Evolutionary conservation across 2,113 vertebrate species (phyloP), one percentile per base, ranked within the genome.

Genomic region (Chionis minor): DNA sequence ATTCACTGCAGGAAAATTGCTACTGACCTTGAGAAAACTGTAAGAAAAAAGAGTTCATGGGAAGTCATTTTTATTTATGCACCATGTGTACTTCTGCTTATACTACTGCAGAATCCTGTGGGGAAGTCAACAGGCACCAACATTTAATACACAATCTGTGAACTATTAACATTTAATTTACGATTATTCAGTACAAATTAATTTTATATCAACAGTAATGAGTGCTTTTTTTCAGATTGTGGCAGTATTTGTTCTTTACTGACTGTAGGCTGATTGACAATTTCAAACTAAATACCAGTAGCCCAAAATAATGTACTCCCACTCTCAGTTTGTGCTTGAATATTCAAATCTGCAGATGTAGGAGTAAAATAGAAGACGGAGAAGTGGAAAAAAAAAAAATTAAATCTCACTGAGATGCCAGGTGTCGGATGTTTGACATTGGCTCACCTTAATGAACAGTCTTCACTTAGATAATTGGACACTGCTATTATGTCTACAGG

Each of bases 271-370:
- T 44, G 90, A 81, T 70, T 38, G 91, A 96, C 93, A 92, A 91
- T 87, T 90, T 93, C 95, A 92, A 90, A 92, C 42, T 81, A 71
- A 94, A 94, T 95, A 92, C 77, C 89, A 95, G 89, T 89, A 51
- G 40, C 94, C 93, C 72, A 83, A 96, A 96, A 95, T 96, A 94
- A 95, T 91, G 80, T 80, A 92, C 96, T 97, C 93, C 89, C 74
- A 96, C 96, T 94, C 96, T 88, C 94, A 94, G 32, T 84, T 95
- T 81, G 45, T 66, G 81, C 56, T 96, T 96, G 96, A 97, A 97
- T 97, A 98, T 97, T 98, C 97, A 97, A 84, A 88, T 88, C 58
- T 91, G 74, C 92, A 97, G 94, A 94, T 97, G 92, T 96, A 93
- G 95, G 94, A 97, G 96, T 91, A 83, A 97, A 96, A 94, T 22